A percentile compares a stretch with the other conserved stretches of the same genome.
Evolutionary conservation across 2,113 vertebrate genomes (phyloP).

Genomic region (Mixornis gularis): DNA sequence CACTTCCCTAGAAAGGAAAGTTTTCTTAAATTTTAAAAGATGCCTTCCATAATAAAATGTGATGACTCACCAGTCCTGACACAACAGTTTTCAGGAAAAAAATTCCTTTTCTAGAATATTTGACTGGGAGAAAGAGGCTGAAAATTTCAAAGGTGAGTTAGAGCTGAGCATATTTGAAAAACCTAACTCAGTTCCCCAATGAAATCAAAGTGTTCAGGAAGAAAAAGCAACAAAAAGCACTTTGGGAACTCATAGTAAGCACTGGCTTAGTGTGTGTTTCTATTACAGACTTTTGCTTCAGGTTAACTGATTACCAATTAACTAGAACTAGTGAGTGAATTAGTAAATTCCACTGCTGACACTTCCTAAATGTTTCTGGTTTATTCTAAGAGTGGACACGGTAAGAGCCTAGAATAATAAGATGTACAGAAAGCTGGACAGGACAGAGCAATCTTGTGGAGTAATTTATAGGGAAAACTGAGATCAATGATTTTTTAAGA

Average conservation of each 20-base stretch:
- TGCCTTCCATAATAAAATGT: not conserved
- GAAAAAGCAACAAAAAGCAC: not conserved
- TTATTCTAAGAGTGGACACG: not conserved
- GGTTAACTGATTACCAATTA: conserved; percentile 34
- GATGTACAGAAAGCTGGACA: not conserved
- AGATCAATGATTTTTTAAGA: not conserved
- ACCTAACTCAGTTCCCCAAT: not conserved
- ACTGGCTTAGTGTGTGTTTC: not conserved
- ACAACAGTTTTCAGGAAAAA: not conserved
- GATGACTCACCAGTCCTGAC: not conserved
- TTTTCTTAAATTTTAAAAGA: not conserved
- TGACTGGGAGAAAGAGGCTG: not conserved
- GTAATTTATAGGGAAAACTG: not conserved
- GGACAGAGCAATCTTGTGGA: not conserved
- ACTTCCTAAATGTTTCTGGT: not conserved
- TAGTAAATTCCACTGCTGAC: not conserved
- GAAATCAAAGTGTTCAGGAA: not conserved
- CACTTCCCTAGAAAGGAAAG: not conserved
- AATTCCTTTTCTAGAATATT: not conserved
- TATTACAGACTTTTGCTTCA: not conserved
- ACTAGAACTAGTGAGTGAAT: not conserved
- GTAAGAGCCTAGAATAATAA: not conserved
- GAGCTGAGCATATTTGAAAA: not conserved
- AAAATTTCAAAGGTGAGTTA: not conserved
- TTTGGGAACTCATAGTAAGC: not conserved